A percentile compares a stretch with the other conserved stretches of the same genome.
Evolutionary conservation across 2,888 invertebrate genomes (phyloP).

Genomic region (Heliconius cydno): DNA sequence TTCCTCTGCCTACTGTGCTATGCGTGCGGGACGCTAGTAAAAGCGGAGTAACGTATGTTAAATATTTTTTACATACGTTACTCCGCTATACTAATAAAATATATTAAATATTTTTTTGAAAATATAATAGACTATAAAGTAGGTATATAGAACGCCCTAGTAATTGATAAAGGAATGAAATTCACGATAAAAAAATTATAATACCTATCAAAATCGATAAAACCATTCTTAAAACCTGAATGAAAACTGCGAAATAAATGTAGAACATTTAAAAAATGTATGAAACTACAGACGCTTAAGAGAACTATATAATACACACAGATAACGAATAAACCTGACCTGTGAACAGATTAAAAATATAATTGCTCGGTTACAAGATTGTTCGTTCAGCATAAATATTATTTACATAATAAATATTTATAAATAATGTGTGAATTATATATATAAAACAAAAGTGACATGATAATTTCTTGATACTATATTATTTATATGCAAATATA

Average conservation of each 20-base stretch:
- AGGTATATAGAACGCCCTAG: too few relatives aligned
- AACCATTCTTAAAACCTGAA: too few relatives aligned
- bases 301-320: not conserved
- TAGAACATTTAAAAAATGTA: not conserved
- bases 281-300: not conserved
- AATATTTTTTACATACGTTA: too few relatives aligned
- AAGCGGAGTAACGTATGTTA: too few relatives aligned
- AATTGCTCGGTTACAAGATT: constrained; percentile 23
- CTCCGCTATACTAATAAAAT: too few relatives aligned
- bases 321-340: constrained; percentile 16
- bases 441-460: not conserved
- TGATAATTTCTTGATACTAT: not conserved
- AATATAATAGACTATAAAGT: too few relatives aligned
- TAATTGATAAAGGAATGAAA: too few relatives aligned
- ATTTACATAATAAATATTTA: constrained; percentile 11
- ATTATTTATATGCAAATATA: not conserved
- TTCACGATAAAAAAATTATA: too few relatives aligned
- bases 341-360: constrained; percentile 13
- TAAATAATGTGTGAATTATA: not conserved
- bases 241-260: too few relatives aligned
- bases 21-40: too few relatives aligned
- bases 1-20: not conserved
- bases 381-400: not conserved
- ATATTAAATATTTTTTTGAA: too few relatives aligned
- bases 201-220: too few relatives aligned